Evolutionary conservation across 2,797 vertebrate species (phyloP).

Genomic region (Apodemus agrarius): DNA sequence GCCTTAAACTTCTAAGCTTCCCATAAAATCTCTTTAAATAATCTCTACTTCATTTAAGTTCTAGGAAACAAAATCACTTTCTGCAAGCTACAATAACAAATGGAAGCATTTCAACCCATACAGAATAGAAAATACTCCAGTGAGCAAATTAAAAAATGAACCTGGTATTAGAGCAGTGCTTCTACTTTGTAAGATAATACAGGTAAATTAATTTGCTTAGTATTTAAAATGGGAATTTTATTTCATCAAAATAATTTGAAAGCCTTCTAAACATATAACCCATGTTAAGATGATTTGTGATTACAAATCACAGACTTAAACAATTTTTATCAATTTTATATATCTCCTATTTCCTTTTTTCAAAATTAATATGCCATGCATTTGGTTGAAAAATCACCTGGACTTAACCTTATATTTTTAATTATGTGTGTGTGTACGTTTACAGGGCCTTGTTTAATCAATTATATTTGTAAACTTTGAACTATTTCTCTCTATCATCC

Average conservation of each 20-base stretch:
- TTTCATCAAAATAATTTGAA: constrained; percentile 18
- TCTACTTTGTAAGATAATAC: constrained; percentile 11
- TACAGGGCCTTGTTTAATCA: neutral
- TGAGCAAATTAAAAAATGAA: constrained; percentile 55
- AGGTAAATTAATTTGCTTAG: constrained; percentile 27
- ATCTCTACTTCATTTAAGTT: constrained; percentile 75
- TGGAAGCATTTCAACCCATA: constrained; percentile 64
- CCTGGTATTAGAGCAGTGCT: constrained; percentile 39
- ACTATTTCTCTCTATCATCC: neutral
- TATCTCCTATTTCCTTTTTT: neutral
- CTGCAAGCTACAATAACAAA: constrained; percentile 62
- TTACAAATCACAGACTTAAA: neutral
- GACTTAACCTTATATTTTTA: neutral
- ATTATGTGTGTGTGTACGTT: neutral
- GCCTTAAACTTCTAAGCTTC: constrained; percentile 75
- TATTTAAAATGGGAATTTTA: neutral
- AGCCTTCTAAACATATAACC: neutral
- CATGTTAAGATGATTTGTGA: neutral
- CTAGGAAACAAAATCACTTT: constrained; percentile 69
- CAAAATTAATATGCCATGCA: neutral
- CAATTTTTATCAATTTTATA: neutral
- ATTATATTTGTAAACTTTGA: neutral
- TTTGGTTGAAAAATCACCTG: neutral
- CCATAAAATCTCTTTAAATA: constrained; percentile 76
- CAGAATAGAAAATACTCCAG: constrained; percentile 65